phyloP scores from a whole-genome alignment of 2,797 vertebrate genomes.

The Tapera naevia region DNA sequence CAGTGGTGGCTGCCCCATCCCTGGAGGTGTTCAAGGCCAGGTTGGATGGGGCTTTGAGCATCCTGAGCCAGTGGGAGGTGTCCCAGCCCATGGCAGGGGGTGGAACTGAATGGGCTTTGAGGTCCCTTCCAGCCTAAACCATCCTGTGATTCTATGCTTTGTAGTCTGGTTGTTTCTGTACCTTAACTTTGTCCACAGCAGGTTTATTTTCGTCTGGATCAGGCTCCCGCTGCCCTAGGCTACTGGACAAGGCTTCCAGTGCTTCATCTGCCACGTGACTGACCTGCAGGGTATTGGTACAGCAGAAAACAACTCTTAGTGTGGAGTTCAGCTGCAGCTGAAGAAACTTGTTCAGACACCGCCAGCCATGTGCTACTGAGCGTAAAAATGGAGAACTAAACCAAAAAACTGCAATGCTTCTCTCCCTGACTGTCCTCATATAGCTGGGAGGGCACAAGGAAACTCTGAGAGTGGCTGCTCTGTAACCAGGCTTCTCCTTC shows the following conservation, averaged over 20 bases:
- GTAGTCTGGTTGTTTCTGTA: conserved; percentile 15
- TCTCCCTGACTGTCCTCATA: neutral
- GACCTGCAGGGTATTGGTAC: neutral
- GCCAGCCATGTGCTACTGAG: neutral
- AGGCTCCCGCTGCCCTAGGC: conserved; percentile 62
- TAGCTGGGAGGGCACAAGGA: neutral
- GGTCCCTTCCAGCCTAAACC: no score
- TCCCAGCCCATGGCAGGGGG: no score
- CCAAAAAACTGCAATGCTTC: neutral
- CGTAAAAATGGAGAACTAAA: neutral
- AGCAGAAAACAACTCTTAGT: neutral
- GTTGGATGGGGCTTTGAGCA: no score
- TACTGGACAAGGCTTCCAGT: conserved; percentile 73
- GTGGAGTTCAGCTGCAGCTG: neutral
- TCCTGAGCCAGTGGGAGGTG: no score
- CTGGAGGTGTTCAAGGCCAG: no score
- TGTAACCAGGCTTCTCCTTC: neutral
- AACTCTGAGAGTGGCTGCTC: neutral
- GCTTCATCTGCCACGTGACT: conserved; percentile 41
- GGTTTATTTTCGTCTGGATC: conserved; percentile 68
- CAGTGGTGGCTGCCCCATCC: no score
- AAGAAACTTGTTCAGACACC: neutral
- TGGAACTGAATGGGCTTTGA: no score
- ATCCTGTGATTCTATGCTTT: no score
- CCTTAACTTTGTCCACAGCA: conserved; percentile 75